These are phyloP conservation scores for Salvator merianae DNA, from an alignment of 2,113 vertebrate genomes.

Conservation along the genomic window DNA sequence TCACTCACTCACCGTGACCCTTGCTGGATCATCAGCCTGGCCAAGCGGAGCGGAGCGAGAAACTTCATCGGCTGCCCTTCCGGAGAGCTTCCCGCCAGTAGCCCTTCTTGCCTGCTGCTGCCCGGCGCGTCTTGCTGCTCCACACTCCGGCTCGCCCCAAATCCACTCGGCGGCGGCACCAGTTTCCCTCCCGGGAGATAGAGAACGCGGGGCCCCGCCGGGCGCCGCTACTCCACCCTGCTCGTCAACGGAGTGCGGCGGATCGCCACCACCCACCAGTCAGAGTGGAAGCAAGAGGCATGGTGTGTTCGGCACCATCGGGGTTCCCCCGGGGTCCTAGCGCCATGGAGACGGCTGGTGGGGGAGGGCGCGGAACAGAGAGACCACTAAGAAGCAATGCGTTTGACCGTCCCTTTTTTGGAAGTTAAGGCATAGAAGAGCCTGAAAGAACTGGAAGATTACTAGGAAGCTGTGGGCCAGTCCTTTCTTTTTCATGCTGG, in stretches of 20 bases:
- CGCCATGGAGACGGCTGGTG: not conserved
- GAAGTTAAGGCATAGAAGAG: too few species aligned
- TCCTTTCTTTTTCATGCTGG: not conserved
- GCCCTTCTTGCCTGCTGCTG: not conserved
- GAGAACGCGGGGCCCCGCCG: not conserved
- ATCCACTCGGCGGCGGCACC: not conserved
- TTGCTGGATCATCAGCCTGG: not conserved
- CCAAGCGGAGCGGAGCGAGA: not conserved
- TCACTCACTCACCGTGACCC: not conserved
- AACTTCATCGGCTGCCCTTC: constrained; percentile 8
- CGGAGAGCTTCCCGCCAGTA: too few species aligned
- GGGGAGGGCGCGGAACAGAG: too few species aligned
- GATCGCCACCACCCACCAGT: not conserved
- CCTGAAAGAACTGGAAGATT: not conserved
- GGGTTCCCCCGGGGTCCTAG: constrained; percentile 23
- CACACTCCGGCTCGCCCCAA: not conserved
- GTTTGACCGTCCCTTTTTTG: too few species aligned
- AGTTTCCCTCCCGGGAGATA: not conserved
- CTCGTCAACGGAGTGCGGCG: not conserved
- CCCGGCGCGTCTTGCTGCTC: not conserved
- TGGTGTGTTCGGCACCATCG: not conserved
- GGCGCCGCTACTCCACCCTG: not conserved
- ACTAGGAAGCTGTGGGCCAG: not conserved
- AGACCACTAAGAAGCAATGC: too few species aligned
- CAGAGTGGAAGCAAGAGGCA: not conserved